Conservation (phyloP, 2,888 invertebrate genomes). For the Acronicta psi region DNA sequence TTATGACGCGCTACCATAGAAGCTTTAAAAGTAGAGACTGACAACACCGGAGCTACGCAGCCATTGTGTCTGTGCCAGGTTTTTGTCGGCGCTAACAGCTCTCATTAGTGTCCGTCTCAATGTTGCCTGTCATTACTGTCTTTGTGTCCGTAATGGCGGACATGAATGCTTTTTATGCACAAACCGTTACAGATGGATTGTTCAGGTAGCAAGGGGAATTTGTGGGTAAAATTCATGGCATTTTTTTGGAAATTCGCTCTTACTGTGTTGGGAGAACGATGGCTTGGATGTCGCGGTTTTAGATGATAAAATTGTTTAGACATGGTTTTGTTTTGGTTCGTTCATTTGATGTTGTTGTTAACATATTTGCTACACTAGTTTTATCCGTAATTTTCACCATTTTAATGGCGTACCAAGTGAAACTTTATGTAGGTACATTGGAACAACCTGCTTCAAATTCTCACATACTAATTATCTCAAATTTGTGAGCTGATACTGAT, state of each 20-base stretch:
- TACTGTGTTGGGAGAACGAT: conserved; percentile 10
- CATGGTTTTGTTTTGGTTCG: not conserved
- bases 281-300: conserved; percentile 19
- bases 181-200: conserved; percentile 50
- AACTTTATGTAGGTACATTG: no score
- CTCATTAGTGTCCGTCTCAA: conserved; percentile 66
- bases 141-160: conserved; percentile 54
- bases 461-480: no score
- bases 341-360: not conserved
- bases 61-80: conserved; percentile 34
- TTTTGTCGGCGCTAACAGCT: conserved; percentile 62
- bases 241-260: conserved; percentile 22
- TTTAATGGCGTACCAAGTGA: no score
- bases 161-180: conserved; percentile 51
- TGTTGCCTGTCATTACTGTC: conserved; percentile 54
- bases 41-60: conserved; percentile 12
- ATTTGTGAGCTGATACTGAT: no score
- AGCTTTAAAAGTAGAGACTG: conserved; percentile 22
- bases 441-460: no score
- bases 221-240: conserved; percentile 17
- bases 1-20: conserved; percentile 25
- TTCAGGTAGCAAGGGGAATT: conserved; percentile 48
- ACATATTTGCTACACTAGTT: not conserved
- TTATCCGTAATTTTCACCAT: no score
- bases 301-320: not conserved